Conservation (phyloP, 92 coral and sea anemone genomes). For the Epizoanthus scotinus region DNA sequence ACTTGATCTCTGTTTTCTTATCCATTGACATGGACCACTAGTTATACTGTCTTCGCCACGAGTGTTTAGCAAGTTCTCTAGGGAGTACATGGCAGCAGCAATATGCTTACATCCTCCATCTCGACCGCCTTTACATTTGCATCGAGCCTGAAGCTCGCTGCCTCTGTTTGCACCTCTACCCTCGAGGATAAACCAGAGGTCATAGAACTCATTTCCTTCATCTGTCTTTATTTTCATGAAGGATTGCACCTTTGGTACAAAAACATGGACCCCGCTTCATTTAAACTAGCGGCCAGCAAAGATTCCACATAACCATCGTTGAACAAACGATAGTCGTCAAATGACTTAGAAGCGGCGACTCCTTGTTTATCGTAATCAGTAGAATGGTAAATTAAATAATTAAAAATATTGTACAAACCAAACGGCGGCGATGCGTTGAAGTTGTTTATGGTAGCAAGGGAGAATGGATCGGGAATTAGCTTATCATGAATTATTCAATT, state of each 20-base stretch:
- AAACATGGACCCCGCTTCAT: constrained; percentile 62
- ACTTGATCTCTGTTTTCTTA: constrained; percentile 46
- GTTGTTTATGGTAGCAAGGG: constrained; percentile 53
- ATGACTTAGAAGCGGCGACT: constrained; percentile 66
- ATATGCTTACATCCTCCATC: constrained; percentile 77
- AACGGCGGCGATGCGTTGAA: constrained; percentile 62
- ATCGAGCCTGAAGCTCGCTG: constrained; percentile 50
- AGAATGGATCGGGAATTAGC: constrained; percentile 52
- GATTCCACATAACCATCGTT: constrained; percentile 65
- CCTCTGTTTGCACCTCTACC: constrained; percentile 51
- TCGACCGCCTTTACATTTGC: constrained; percentile 70
- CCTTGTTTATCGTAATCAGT: constrained; percentile 67
- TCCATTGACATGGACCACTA: constrained; percentile 72
- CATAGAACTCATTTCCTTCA: constrained; percentile 48
- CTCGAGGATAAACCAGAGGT: constrained; percentile 53
- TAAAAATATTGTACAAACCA: constrained; percentile 64
- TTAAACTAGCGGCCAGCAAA: constrained; percentile 51
- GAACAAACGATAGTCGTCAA: constrained; percentile 66
- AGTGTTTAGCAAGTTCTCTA: constrained; percentile 61
- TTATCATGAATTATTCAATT: constrained; percentile 55
- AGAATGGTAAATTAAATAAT: constrained; percentile 57
- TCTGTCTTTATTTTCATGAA: constrained; percentile 35
- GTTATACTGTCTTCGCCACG: constrained; percentile 62
- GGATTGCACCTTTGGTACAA: constrained; percentile 42
- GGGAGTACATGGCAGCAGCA: constrained; percentile 69